Conservation (phyloP, 2,797 vertebrate genomes). For the Poecilia gillii region DNA sequence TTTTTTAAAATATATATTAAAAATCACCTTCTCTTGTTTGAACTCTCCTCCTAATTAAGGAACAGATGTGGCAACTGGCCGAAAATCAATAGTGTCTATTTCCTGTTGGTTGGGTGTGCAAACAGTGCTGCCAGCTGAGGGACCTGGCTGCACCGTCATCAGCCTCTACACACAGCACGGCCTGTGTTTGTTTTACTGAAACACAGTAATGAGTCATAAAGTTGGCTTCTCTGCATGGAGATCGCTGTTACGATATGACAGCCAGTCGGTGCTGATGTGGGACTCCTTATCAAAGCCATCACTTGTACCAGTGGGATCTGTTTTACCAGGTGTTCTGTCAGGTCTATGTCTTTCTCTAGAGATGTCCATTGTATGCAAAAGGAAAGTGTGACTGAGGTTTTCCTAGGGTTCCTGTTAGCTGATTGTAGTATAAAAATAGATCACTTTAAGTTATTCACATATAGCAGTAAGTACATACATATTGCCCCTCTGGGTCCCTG, state of each 20-base stretch:
- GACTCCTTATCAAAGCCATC: slow-evolving; percentile 7
- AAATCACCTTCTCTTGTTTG: not conserved
- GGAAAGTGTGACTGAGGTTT: slow-evolving; percentile 49
- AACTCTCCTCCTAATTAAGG: slow-evolving; percentile 15
- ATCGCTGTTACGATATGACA: not conserved
- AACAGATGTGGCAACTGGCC: slow-evolving; percentile 64
- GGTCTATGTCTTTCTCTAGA: slow-evolving; percentile 4
- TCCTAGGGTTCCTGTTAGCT: slow-evolving; percentile 42
- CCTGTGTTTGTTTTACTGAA: slow-evolving; percentile 44
- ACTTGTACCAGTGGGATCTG: slow-evolving; percentile 9
- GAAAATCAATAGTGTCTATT: slow-evolving; percentile 54
- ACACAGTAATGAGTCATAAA: slow-evolving; percentile 16
- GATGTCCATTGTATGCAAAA: slow-evolving; percentile 37
- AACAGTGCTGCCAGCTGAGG: slow-evolving; percentile 38
- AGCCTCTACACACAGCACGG: not conserved
- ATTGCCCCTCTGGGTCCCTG: slow-evolving; percentile 4
- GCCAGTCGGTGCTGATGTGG: slow-evolving; percentile 24
- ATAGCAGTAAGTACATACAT: slow-evolving; percentile 12
- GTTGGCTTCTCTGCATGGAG: not conserved
- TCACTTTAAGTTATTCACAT: slow-evolving; percentile 3
- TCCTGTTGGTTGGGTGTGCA: slow-evolving; percentile 40
- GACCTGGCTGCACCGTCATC: slow-evolving; percentile 28
- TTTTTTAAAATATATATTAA: not conserved
- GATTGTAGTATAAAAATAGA: not conserved
- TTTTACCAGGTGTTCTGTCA: not conserved